Percentiles rank a stretch among this genome's conserved stretches.
Evolutionary conservation across 1,140 invertebrate genomes (phyloP).

Genomic region (Meloidogyne floridensis): DNA sequence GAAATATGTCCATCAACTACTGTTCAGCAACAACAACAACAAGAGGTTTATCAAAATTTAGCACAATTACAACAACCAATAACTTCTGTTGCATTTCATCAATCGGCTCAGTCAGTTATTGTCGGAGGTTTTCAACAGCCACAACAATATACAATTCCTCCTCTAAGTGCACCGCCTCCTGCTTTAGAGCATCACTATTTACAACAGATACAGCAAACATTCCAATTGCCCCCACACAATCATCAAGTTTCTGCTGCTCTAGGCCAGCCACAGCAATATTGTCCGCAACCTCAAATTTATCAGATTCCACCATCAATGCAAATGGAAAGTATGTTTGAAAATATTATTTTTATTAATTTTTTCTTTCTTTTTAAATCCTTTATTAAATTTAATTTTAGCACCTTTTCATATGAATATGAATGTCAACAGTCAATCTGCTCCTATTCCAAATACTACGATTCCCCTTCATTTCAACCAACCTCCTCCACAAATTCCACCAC

Average conservation of each 20-base stretch:
- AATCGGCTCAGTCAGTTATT: background rate
- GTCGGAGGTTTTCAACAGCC: background rate
- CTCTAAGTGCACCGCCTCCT: background rate
- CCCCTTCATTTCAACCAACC: slow-evolving; percentile 6
- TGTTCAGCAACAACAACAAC: background rate
- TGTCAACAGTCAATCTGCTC: background rate
- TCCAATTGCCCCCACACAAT: background rate
- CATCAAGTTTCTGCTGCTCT: background rate
- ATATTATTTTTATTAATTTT: too few species aligned
- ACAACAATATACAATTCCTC: background rate
- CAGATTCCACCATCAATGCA: background rate
- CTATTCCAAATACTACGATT: background rate
- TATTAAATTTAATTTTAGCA: background rate
- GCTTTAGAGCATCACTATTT: background rate
- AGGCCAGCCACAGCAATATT: background rate
- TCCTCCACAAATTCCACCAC: background rate
- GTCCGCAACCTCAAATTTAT: background rate
- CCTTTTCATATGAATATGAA: background rate
- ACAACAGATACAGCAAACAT: background rate
- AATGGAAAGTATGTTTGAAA: background rate
- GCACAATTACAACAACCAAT: background rate
- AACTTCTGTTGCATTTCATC: background rate
- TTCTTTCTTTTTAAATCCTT: background rate
- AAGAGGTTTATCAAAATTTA: background rate
- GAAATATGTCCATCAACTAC: background rate